These are phyloP conservation scores for Colinus virginianus DNA, from an alignment of 2,113 vertebrate species.

Conservation along the genomic window DNA sequence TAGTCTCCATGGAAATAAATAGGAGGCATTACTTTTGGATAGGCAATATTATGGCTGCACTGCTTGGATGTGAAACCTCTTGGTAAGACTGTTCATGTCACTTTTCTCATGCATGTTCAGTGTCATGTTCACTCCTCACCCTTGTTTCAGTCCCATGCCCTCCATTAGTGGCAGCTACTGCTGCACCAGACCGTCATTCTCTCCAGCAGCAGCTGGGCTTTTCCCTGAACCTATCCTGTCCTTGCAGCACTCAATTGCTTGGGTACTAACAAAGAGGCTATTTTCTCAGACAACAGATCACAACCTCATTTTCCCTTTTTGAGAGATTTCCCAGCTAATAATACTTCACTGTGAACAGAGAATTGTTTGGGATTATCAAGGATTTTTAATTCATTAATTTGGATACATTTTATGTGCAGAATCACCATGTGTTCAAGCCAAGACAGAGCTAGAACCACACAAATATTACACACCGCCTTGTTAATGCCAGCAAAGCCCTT, in stretches of 20 bases:
- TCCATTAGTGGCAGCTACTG: fast-evolving
- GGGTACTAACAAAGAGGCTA: neutral
- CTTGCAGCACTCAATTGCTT: neutral
- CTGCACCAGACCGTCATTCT: fast-evolving
- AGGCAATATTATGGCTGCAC: fast-evolving
- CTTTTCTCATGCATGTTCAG: neutral
- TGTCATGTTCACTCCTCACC: neutral
- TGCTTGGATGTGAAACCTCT: neutral
- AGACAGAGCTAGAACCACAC: constrained; percentile 70
- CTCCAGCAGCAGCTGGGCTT: neutral
- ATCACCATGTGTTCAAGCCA: constrained; percentile 64
- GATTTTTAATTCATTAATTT: constrained; percentile 79
- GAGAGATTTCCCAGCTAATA: constrained; percentile 44
- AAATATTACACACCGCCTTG: constrained; percentile 72
- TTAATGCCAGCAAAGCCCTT: constrained; percentile 69
- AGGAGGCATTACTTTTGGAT: too few species aligned
- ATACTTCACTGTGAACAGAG: constrained; percentile 53
- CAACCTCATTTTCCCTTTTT: constrained; percentile 35
- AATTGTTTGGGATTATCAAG: constrained; percentile 71
- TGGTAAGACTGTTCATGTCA: neutral
- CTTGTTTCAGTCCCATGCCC: fast-evolving
- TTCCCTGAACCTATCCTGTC: neutral
- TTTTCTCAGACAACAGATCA: constrained; percentile 48
- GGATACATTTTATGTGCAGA: constrained; percentile 74
- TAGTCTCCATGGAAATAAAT: too few species aligned